phyloP scores from a whole-genome alignment of 2,797 vertebrate genomes.

The Lepus oiostolus region DNA sequence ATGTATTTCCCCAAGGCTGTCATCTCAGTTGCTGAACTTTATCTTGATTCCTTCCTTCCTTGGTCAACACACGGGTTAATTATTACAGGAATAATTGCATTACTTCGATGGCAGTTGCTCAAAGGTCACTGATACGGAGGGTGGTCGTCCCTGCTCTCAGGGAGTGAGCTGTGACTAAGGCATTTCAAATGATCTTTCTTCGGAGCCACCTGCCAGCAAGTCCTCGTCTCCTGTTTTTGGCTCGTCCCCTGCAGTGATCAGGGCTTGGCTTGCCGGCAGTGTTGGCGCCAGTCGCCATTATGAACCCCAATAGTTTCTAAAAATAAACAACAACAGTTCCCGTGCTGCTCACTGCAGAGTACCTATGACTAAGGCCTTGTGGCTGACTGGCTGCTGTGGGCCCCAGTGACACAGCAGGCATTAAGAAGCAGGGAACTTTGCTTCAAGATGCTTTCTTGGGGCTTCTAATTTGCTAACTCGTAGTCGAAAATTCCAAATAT shows the following conservation, averaged over 20 bases:
- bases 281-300: conserved; percentile 69
- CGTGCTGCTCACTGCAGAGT: conserved; percentile 26
- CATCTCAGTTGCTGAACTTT: too few species aligned
- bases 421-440: not conserved
- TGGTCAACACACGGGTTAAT: not conserved
- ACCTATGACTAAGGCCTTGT: conserved; percentile 54
- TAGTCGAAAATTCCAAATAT: conserved; percentile 33
- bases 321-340: conserved; percentile 80
- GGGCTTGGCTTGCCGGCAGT: conserved; percentile 78
- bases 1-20: too few species aligned
- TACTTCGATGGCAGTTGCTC: not conserved
- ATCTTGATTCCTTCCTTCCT: conserved; percentile 26
- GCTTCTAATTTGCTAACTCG: not conserved
- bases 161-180: conserved; percentile 74
- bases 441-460: not conserved
- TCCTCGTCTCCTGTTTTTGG: conserved; percentile 83
- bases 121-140: not conserved
- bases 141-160: not conserved
- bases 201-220: conserved; percentile 69
- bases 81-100: conserved; percentile 1
- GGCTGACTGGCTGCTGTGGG: not conserved
- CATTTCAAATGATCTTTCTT: conserved; percentile 81
- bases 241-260: conserved; percentile 72
- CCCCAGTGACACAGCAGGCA: conserved; percentile 50
- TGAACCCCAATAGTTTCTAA: conserved; percentile 80